A percentile compares a stretch with the other conserved stretches of the same genome.
Evolutionary conservation across 2,113 vertebrate species (phyloP).

Genomic region (Cyanistes caeruleus): DNA sequence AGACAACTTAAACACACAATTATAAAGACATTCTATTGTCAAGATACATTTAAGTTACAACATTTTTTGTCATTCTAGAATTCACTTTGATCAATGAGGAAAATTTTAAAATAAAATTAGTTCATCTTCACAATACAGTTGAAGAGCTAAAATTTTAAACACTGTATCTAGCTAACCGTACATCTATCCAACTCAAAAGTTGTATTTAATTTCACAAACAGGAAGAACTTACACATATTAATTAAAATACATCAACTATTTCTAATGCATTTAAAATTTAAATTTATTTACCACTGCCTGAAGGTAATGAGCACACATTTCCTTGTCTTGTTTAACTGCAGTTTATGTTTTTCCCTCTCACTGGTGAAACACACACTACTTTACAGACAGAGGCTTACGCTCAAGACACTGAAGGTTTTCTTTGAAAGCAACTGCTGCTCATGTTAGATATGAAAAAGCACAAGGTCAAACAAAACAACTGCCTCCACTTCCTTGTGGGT

Average conservation of each 20-base stretch:
- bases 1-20: constrained; percentile 78
- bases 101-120: background rate
- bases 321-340: background rate
- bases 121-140: background rate
- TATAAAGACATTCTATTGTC: constrained; percentile 74
- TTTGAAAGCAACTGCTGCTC: background rate
- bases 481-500: no score
- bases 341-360: background rate
- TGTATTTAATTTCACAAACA: background rate
- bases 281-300: background rate
- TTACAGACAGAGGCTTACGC: background rate
- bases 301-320: background rate
- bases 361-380: background rate
- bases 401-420: background rate
- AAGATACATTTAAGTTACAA: constrained; percentile 31
- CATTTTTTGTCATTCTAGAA: background rate
- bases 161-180: background rate
- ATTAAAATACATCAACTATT: background rate
- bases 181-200: background rate
- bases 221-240: background rate
- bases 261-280: background rate
- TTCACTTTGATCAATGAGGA: background rate
- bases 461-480: background rate
- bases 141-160: background rate
- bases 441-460: background rate